phyloP scores from a whole-genome alignment of 2,888 invertebrate species.

The Nysson spinosus region DNA sequence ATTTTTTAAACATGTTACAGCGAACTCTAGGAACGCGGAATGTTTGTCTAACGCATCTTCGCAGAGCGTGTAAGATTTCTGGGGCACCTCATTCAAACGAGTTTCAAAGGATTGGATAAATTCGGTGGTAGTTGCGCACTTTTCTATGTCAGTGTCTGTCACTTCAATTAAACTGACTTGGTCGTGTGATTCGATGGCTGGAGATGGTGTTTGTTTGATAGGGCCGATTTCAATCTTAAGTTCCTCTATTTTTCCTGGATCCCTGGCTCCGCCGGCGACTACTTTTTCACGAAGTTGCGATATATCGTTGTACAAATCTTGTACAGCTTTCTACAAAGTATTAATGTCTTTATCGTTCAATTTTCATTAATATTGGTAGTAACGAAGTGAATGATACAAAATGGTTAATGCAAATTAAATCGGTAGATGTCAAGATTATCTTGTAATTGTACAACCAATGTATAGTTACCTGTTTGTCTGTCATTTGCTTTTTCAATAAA shows the following conservation, averaged over 20 bases:
- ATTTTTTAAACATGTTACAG: slow-evolving; percentile 44
- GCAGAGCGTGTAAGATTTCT: slow-evolving; percentile 48
- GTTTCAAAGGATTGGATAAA: slow-evolving; percentile 49
- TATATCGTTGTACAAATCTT: slow-evolving; percentile 63
- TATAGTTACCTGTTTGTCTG: slow-evolving; percentile 60
- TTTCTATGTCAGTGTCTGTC: not conserved
- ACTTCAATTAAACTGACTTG: not conserved
- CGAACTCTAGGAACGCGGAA: slow-evolving; percentile 31
- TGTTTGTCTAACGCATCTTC: slow-evolving; percentile 51
- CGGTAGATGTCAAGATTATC: too few relatives aligned
- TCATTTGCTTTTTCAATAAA: slow-evolving; percentile 55
- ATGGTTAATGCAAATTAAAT: too few relatives aligned
- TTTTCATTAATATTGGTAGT: not conserved
- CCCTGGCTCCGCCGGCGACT: slow-evolving; percentile 62
- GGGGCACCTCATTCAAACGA: slow-evolving; percentile 50
- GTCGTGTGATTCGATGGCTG: not conserved
- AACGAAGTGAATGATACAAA: too few relatives aligned
- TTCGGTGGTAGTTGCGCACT: slow-evolving; percentile 34
- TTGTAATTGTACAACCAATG: not conserved
- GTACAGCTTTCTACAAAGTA: slow-evolving; percentile 57
- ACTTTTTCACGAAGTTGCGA: slow-evolving; percentile 67
- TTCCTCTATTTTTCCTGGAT: slow-evolving; percentile 68
- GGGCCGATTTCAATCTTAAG: slow-evolving; percentile 35
- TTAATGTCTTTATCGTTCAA: not conserved
- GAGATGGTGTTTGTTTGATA: not conserved